Conservation (phyloP, 1,140 invertebrate genomes). For the Diorhabda sublineata region DNA sequence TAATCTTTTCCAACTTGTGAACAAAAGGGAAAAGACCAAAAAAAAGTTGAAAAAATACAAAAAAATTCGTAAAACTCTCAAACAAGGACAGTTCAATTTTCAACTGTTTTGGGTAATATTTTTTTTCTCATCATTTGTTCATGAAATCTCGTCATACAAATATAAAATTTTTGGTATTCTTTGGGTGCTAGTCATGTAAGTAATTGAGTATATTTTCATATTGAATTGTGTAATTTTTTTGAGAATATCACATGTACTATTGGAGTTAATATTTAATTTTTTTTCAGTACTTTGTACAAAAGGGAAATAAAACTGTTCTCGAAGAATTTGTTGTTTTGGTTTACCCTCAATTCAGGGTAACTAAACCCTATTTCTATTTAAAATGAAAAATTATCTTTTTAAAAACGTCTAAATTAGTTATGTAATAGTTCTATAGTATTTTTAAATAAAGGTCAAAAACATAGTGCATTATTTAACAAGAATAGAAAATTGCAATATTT, state of each 20-base stretch:
- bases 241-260: conserved; percentile 11
- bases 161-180: conserved; percentile 27
- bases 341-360: neutral
- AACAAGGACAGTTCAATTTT: conserved; percentile 39
- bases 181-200: conserved; percentile 32
- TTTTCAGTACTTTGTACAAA: conserved; percentile 24
- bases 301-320: conserved; percentile 29
- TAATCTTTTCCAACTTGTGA: conserved; percentile 34
- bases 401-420: too few relatives aligned
- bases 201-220: conserved; percentile 10
- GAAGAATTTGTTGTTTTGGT: conserved; percentile 9
- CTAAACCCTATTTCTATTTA: neutral
- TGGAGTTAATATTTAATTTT: conserved; percentile 11
- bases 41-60: conserved; percentile 39
- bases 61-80: conserved; percentile 44
- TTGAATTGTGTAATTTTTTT: conserved; percentile 1
- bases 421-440: too few relatives aligned
- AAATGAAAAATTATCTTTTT: neutral
- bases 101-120: conserved; percentile 19
- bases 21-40: conserved; percentile 30
- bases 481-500: too few relatives aligned
- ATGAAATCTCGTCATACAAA: conserved; percentile 24
- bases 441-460: too few relatives aligned
- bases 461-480: too few relatives aligned
- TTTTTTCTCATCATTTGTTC: conserved; percentile 15